phyloP scores from a whole-genome alignment of 2,888 invertebrate species.

The Melolontha melolontha region DNA sequence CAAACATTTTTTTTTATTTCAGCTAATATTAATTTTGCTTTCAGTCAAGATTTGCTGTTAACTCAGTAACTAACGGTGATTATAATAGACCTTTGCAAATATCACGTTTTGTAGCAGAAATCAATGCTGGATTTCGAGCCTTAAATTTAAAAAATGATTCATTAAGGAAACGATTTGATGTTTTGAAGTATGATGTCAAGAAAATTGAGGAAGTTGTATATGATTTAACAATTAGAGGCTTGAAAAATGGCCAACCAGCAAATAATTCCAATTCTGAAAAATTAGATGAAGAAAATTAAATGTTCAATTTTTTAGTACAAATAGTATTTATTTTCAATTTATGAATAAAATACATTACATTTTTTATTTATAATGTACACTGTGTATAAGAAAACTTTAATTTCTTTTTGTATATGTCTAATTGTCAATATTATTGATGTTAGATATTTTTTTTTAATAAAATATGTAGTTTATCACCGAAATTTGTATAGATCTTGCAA shows the following conservation, averaged over 20 bases:
- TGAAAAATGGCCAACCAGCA: constrained; percentile 59
- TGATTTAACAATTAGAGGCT: constrained; percentile 85
- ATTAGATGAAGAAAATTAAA: constrained; percentile 34
- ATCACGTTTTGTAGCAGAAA: constrained; percentile 84
- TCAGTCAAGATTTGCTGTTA: constrained; percentile 83
- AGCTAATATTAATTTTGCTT: constrained; percentile 41
- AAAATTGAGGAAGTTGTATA: constrained; percentile 94
- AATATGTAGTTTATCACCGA: not conserved
- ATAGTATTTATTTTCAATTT: not conserved
- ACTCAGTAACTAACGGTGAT: constrained; percentile 86
- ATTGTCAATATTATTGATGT: constrained; percentile 1
- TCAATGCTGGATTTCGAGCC: constrained; percentile 90
- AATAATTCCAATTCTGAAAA: constrained; percentile 11
- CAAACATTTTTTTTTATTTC: constrained; percentile 10
- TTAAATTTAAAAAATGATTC: constrained; percentile 92
- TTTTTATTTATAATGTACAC: constrained; percentile 3
- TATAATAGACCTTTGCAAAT: constrained; percentile 85
- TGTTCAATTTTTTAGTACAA: constrained; percentile 1
- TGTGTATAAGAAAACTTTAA: not conserved
- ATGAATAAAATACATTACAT: not conserved
- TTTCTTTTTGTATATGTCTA: constrained; percentile 3
- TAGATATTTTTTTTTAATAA: not conserved
- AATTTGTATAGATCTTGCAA: not conserved
- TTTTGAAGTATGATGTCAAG: constrained; percentile 91
- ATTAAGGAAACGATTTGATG: constrained; percentile 87